Base-by-base conservation (phyloP, 2,888 invertebrate species). In the Tethea ocularis region DNA sequence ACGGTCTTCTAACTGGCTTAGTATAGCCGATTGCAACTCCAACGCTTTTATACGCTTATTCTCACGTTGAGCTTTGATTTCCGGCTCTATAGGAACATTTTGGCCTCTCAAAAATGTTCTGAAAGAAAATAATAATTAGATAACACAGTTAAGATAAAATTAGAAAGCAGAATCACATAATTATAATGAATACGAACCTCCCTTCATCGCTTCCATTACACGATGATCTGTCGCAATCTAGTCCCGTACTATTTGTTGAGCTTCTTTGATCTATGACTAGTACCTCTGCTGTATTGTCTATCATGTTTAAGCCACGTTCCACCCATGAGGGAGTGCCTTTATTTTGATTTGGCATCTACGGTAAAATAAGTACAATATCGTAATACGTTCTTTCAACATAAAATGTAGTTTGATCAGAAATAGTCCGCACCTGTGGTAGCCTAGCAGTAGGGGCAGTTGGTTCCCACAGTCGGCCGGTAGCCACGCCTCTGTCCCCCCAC, bases 21-120 rank as follows among this genome's bases (percentile, higher is more conserved):
- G 94, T 72, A 98, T 97, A 15, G 97, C 97, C 63, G 96, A 95
- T 86, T 98, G 98, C 69, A 98, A 95, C 82, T 97, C 97, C 63
- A 97, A 85, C 0, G 98, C 98, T 85, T 96, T 96, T 65, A 97
- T 95, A 26, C 97, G 94, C 84, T 96, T 96, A 61, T 95, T 94
- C 88, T 98, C 97, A 68, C 97, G 94, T 84, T 98, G 97, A 10
- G 96, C 96, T 71, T 96, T 91, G 58, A 97, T 95, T 68, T 95
- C 94, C 1, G 97, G 96, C 81, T 98, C 98, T 59, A 98, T 83
- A 0, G 96, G 97, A 17, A 96, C 95, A 86, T 98, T 98, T 90
- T 98, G 98, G 10, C 98, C 98, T 67, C 98, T 94, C 53, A 98
- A 88, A 86, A 95, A 96, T 51, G 96, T 96, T 68, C 93, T 93